phyloP scores from a whole-genome alignment of 2,113 vertebrate genomes.

The Peucedramus taeniatus region DNA sequence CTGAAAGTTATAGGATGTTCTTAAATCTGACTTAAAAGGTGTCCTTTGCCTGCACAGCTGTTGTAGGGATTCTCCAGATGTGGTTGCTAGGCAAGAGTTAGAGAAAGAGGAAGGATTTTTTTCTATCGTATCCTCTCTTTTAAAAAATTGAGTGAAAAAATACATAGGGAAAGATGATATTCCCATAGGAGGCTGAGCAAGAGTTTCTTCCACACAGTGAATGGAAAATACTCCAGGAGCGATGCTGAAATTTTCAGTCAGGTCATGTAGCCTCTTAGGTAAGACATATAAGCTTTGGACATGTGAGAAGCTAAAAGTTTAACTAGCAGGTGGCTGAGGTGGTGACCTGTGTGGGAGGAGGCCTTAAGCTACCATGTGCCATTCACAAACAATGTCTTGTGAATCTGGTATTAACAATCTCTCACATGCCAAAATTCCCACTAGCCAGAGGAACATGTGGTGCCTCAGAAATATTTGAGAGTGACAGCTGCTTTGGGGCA shows the following conservation, averaged over 20 bases:
- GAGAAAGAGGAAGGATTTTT: not conserved
- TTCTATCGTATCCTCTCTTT: not conserved
- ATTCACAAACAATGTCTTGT: not conserved
- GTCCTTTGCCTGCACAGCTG: not conserved
- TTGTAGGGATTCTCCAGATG: not conserved
- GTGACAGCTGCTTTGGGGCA: not conserved
- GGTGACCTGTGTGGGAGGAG: not conserved
- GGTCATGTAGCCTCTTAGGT: not conserved
- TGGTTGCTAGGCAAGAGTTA: not conserved
- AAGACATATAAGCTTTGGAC: not conserved
- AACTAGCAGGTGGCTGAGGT: not conserved
- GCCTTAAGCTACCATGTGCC: not conserved
- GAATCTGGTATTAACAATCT: not conserved
- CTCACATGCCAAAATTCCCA: not conserved
- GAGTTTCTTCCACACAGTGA: not conserved
- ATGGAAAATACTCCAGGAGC: not conserved
- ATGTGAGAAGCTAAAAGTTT: not conserved
- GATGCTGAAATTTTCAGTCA: not conserved
- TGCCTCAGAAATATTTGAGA: not conserved
- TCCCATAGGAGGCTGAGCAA: not conserved
- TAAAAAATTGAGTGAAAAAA: not conserved
- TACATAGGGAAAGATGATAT: not conserved
- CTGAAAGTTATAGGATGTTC: not conserved
- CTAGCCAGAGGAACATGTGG: not conserved
- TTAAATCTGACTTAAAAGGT: not conserved